Evolutionary conservation across 2,888 invertebrate species (phyloP).

Genomic region (Oxycera nigricornis): DNA sequence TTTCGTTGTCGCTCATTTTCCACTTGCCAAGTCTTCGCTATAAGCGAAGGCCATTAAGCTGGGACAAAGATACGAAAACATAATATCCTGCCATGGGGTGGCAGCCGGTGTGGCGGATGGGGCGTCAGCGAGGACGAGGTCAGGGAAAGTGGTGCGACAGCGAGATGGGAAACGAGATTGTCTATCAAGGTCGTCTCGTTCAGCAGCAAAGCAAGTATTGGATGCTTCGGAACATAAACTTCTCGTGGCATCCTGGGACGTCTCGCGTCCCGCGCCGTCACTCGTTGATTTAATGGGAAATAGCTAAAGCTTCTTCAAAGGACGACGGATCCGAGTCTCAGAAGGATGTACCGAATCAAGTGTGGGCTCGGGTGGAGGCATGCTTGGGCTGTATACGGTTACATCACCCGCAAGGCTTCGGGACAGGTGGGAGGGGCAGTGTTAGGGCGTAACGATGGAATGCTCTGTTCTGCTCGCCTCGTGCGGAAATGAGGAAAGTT

Average conservation of each 20-base stretch:
- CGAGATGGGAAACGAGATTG: slow-evolving; percentile 28
- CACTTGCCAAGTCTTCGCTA: slow-evolving; percentile 18
- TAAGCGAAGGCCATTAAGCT: slow-evolving; percentile 11
- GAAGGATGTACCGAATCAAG: slow-evolving; percentile 15
- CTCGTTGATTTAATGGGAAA: slow-evolving; percentile 11
- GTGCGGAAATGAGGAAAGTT: slow-evolving; percentile 37
- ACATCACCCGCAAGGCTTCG: not conserved
- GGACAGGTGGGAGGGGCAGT: not conserved
- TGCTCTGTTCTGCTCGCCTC: slow-evolving; percentile 19
- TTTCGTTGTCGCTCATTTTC: slow-evolving; percentile 33
- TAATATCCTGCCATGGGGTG: not conserved
- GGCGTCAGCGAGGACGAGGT: slow-evolving; percentile 11
- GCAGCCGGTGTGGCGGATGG: not conserved
- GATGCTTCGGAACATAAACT: slow-evolving; percentile 7
- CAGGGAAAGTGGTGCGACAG: slow-evolving; percentile 6
- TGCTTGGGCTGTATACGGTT: not conserved
- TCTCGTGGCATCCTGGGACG: not conserved
- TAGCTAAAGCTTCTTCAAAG: not conserved
- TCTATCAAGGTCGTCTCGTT: slow-evolving; percentile 39
- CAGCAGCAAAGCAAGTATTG: slow-evolving; percentile 6
- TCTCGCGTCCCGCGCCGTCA: not conserved
- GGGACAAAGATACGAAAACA: slow-evolving; percentile 15
- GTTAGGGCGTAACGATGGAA: not conserved
- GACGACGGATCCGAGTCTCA: not conserved
- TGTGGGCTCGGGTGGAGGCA: not conserved